phyloP scores from a whole-genome alignment of 2,888 invertebrate genomes.

The Metacarcinus magister region DNA sequence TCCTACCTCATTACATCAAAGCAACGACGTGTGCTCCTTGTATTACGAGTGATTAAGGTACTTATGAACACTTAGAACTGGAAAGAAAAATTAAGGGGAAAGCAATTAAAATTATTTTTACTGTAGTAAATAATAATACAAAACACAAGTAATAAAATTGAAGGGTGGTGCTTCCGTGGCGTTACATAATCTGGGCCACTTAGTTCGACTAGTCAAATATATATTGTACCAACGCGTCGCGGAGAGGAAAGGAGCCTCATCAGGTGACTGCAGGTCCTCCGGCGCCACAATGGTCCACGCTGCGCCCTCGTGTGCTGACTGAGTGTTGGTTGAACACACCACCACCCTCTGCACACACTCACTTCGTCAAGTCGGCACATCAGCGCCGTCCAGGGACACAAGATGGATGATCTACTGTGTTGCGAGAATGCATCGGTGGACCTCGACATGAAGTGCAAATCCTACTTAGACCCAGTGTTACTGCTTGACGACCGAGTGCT shows the following conservation, averaged over 20 bases:
- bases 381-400: conserved; percentile 33
- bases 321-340: conserved; percentile 7
- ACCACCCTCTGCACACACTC: neutral
- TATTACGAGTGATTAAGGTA: conserved; percentile 71
- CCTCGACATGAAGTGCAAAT: conserved; percentile 85
- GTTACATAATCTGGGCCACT: conserved; percentile 31
- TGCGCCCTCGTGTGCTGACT: conserved; percentile 37
- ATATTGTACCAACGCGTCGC: conserved; percentile 1
- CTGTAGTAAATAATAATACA: conserved; percentile 29
- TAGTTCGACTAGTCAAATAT: conserved; percentile 29
- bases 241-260: conserved; percentile 7
- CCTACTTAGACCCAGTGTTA: conserved; percentile 90
- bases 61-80: neutral
- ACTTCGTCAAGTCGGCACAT: neutral
- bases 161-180: conserved; percentile 12
- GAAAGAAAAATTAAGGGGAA: neutral
- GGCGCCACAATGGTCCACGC: conserved; percentile 52
- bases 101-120: neutral
- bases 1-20: conserved; percentile 78
- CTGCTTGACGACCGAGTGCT: conserved; percentile 91
- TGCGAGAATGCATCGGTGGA: conserved; percentile 84
- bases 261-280: conserved; percentile 39
- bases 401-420: conserved; percentile 84
- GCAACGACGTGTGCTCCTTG: conserved; percentile 73
- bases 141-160: neutral